Conservation (phyloP, 2,888 invertebrate genomes). For the Zele albiditarsus region DNA sequence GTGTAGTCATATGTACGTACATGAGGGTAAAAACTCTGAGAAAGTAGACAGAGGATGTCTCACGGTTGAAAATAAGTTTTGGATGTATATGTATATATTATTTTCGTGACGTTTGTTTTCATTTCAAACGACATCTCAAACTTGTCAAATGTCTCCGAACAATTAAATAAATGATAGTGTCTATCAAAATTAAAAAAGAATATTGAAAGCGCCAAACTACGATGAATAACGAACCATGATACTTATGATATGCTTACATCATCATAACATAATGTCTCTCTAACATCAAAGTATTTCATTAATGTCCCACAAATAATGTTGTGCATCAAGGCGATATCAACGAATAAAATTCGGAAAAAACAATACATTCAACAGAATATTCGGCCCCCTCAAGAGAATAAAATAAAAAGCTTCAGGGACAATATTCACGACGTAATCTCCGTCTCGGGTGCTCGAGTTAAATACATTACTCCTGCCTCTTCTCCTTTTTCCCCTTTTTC, state of each 20-base stretch:
- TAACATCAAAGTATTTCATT: not conserved
- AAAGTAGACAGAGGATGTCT: not conserved
- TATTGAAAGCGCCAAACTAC: too few relatives aligned
- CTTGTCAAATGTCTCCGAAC: too few relatives aligned
- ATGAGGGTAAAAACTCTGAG: constrained; percentile 38
- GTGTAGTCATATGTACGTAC: constrained; percentile 36
- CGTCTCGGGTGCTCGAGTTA: constrained; percentile 65
- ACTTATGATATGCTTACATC: not conserved
- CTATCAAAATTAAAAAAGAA: too few relatives aligned
- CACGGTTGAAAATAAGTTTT: constrained; percentile 42
- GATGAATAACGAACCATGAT: too few relatives aligned
- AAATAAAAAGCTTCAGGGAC: constrained; percentile 47
- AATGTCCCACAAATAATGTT: not conserved
- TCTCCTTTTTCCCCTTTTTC: constrained; percentile 57
- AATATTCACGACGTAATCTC: constrained; percentile 66
- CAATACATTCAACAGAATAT: constrained; percentile 36
- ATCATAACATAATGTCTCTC: not conserved
- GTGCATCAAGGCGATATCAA: constrained; percentile 12
- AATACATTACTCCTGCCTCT: constrained; percentile 64
- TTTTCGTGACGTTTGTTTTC: not conserved
- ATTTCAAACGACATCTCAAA: too few relatives aligned
- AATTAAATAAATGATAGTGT: too few relatives aligned
- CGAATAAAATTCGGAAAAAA: constrained; percentile 22
- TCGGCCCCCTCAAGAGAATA: constrained; percentile 45
- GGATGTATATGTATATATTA: constrained; percentile 46